phyloP scores from a whole-genome alignment of 2,888 invertebrate genomes.

The Ryuthela nishihirai region DNA sequence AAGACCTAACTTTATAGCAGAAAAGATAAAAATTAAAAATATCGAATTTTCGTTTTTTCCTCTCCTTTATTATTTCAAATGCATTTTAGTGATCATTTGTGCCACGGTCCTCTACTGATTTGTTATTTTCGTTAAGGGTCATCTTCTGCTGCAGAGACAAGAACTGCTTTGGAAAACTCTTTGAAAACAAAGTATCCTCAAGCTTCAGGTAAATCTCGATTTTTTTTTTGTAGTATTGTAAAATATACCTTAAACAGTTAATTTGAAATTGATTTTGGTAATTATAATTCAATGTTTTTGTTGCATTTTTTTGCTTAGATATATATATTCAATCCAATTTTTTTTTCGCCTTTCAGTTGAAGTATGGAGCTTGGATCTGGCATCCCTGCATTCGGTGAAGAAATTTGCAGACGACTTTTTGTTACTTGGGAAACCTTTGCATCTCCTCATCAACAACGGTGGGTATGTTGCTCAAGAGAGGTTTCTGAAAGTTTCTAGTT shows the following conservation, averaged over 20 bases:
- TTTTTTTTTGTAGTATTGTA: background rate
- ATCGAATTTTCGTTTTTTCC: too few species aligned
- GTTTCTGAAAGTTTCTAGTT: too few species aligned
- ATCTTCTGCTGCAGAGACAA: conserved; percentile 4
- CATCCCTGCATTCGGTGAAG: conserved; percentile 69
- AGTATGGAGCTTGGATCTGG: conserved; percentile 68
- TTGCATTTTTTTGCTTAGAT: too few species aligned
- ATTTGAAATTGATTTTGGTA: too few species aligned
- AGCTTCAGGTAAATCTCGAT: conserved; percentile 6
- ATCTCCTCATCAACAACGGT: conserved; percentile 73
- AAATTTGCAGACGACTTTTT: conserved; percentile 66
- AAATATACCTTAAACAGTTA: background rate
- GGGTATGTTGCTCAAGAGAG: too few species aligned
- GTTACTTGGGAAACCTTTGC: conserved; percentile 61
- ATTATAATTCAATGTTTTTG: too few species aligned
- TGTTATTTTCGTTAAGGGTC: conserved; percentile 5
- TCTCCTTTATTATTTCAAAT: background rate
- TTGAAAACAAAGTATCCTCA: conserved; percentile 4
- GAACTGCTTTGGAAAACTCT: conserved; percentile 2
- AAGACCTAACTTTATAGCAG: too few species aligned
- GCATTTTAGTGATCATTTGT: background rate
- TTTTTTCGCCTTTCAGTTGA: conserved; percentile 51
- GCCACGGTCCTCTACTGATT: background rate
- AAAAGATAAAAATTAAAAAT: too few species aligned
- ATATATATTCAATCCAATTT: too few species aligned